Evolutionary conservation across 2,113 vertebrate genomes (phyloP), one percentile per base, ranked within the genome.

Genomic region (Notothenia rossii): DNA sequence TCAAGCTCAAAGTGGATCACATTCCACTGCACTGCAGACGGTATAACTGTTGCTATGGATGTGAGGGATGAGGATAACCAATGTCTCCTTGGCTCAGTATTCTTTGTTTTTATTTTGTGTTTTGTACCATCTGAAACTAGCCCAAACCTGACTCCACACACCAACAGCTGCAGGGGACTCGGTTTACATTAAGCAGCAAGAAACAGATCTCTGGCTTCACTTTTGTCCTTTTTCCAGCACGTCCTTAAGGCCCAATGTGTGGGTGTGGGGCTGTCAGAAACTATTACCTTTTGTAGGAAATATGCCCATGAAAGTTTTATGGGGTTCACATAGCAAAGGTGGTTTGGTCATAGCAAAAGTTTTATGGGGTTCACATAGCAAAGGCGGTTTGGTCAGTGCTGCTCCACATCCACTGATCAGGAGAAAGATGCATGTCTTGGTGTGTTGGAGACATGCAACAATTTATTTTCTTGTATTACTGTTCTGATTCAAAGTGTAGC

Each of bases 251-350:
- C 70, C 14, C 15, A 33, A 0, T 43, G 77, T 85, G 88, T 90
- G 85, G 89, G 58, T 60, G 29, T 61, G 88, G 80, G 49, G 78
- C 79, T 85, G 87, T 92, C 88, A 87, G 71, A 49, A 85, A 71
- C 74, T 72, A 72, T 90, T 90, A 91, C 65, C 73, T 75, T 79
- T 88, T 63, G 58, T 80, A 77, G 56, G 82, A 81, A 84, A 71
- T 59, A 78, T 78, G 33, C 49, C 78, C 25, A 73, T 90, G 68
- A 91, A 92, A 87, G 76, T 93, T 89, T 92, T 84, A 93, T 90
- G 70, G 59, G 64, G 78, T 51, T 80, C 75, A 80, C 50, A 71
- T 81, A 80, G 75, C 71, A 86, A 71, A 85, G 79, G 88, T 72
- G 58, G 72, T 84, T 77, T 73, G 79, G 77, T 81, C 86, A 87